These are phyloP conservation scores for Alviniconcha marisindica DNA, from an alignment of 1,140 invertebrate species.

Conservation along the genomic window DNA sequence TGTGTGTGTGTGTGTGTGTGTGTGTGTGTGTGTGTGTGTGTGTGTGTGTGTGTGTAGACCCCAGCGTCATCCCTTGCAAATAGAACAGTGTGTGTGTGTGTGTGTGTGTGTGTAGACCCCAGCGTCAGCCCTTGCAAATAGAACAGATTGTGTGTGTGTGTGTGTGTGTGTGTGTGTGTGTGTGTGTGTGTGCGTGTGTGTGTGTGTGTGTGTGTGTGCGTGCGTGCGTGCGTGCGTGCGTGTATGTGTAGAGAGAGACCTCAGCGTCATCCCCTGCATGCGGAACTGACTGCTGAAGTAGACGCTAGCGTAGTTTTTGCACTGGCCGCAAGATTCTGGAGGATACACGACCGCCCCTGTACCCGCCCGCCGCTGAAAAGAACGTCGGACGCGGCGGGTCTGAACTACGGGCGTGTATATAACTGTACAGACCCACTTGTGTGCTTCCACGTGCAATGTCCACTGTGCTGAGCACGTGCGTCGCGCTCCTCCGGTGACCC, in stretches of 20 bases:
- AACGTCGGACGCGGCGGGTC: no score
- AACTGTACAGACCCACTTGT: no score
- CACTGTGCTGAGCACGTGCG: not conserved
- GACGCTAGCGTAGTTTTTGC: no score
- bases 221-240: not conserved
- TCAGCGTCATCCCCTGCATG: no score
- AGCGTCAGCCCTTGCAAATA: no score
- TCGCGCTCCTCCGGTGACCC: not conserved
- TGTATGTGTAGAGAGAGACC: not conserved
- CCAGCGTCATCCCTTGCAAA: not conserved
- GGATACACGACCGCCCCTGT: no score
- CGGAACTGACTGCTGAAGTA: no score
- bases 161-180: not conserved
- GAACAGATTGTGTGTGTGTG: conserved; percentile 8
- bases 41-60: not conserved
- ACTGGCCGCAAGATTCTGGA: no score
- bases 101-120: not conserved
- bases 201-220: conserved; percentile 18
- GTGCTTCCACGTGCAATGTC: not conserved
- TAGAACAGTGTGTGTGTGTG: no score
- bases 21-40: conserved; percentile 28
- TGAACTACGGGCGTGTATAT: no score
- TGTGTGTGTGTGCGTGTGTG: conserved; percentile 18
- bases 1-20: conserved; percentile 32
- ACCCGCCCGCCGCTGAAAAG: no score